Base-by-base conservation (phyloP, 2,888 invertebrate genomes). In the Marronus borbonicus region DNA sequence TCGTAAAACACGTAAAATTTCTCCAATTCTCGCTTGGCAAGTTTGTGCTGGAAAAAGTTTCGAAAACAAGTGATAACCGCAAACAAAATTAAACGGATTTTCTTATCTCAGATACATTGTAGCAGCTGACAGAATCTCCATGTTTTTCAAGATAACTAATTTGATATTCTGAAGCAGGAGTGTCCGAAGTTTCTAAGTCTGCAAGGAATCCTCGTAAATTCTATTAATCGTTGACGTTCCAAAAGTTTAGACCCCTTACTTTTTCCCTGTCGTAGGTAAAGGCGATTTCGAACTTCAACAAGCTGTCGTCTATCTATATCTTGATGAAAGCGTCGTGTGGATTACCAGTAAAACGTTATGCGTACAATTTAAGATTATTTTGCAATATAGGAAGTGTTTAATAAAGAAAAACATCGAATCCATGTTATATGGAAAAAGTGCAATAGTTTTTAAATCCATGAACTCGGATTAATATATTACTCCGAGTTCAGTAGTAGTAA, bases 61-160 rank as follows among this genome's bases (percentile, higher is more conserved):
- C 39, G 17, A 36, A 10, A 31, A 39, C 12, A n/a, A 8, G 39
- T 36, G 17, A 65, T 65, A 65, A 52, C 50, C 50, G 68, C 24
- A 50, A 28, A 44, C 68, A 50, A 68, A 68, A 68, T 68, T 68
- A 68, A 52, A 68, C 50, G 68, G 20, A 50, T 50, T 68, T 68
- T 68, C 50, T 68, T 68, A 68, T 52, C 68, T 49, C 8, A 8
- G 24, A 49, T 24, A 49, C 66, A 20, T 49, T 39, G 49, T 28
- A 49, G 24, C 68, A 68, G 68, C 68, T 50, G 68, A 24, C 68
- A 28, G 50, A 20, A 7, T 49, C 24, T 68, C 20, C 68, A 24
- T 12, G 68, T 20, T 20, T 50, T 68, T n/a, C 68, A 68, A 24
- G 24, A 68, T 50, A 68, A 49, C 28, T 50, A 68, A 68, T 68